Conservation (phyloP, 2,888 invertebrate genomes). For the Acleris literana region DNA sequence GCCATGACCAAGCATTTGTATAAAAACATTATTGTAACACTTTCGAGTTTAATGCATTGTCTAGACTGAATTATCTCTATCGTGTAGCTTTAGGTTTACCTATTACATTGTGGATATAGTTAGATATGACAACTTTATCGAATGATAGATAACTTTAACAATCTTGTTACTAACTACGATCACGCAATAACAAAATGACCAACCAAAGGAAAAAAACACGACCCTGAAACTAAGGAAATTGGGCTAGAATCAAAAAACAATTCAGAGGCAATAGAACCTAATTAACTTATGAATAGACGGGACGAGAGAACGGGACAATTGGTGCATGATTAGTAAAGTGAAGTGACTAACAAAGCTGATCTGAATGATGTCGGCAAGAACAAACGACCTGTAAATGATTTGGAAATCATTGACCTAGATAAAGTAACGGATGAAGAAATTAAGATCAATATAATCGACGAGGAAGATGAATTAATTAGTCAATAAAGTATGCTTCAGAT, state of each 20-base stretch:
- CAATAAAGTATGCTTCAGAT: background rate
- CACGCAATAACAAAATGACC: background rate
- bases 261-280: constrained; percentile 1
- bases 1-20: constrained; percentile 19
- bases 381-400: constrained; percentile 17
- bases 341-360: constrained; percentile 9
- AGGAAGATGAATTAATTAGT: background rate
- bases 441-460: background rate
- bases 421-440: constrained; percentile 5
- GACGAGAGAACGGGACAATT: constrained; percentile 1
- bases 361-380: constrained; percentile 22
- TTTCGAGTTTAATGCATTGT: background rate
- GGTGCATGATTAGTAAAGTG: constrained; percentile 9
- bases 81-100: background rate
- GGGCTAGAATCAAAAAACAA: no score
- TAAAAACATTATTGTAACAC: background rate
- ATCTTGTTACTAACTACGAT: background rate
- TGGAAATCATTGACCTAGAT: constrained; percentile 24
- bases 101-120: no score
- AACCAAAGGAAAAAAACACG: background rate
- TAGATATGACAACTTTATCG: background rate
- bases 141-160: background rate
- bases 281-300: constrained; percentile 8
- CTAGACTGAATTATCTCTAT: constrained; percentile 28
- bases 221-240: no score